phyloP scores from a whole-genome alignment of 2,888 invertebrate genomes.

The Mesopsocus fuscifrons region DNA sequence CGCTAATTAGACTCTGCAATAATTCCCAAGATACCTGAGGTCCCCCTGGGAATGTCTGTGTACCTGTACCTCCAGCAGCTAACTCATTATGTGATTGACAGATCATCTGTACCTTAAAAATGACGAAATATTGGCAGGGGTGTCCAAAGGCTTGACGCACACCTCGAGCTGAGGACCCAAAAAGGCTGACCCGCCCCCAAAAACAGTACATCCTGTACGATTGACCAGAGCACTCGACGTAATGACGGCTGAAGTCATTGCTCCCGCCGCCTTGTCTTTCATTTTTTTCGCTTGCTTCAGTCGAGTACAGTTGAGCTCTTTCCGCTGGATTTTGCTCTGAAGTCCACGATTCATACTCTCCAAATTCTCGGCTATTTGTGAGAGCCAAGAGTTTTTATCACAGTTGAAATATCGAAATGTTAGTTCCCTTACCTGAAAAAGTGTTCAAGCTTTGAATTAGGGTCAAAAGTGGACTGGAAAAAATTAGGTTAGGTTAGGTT shows the following conservation, averaged over 20 bases:
- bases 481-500: too few species aligned
- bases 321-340: background rate
- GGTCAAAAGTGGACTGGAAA: too few species aligned
- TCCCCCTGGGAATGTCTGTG: too few species aligned
- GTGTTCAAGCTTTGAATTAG: too few species aligned
- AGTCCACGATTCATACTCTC: background rate
- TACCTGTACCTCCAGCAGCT: too few species aligned
- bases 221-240: background rate
- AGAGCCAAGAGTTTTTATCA: slow-evolving; percentile 29
- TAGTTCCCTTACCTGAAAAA: slow-evolving; percentile 45
- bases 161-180: slow-evolving; percentile 9
- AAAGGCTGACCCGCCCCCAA: background rate
- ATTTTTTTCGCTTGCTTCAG: background rate
- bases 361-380: slow-evolving; percentile 7
- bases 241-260: background rate
- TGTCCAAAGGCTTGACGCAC: background rate
- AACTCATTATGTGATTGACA: too few species aligned
- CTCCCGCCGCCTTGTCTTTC: background rate
- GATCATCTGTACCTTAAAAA: too few species aligned
- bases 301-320: background rate
- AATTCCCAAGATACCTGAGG: too few species aligned
- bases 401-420: slow-evolving; percentile 55
- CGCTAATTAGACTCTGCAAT: too few species aligned
- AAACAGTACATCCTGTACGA: background rate
- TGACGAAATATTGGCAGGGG: too few species aligned